phyloP scores from a whole-genome alignment of 2,888 invertebrate genomes.

The Patella ulyssiponensis region DNA sequence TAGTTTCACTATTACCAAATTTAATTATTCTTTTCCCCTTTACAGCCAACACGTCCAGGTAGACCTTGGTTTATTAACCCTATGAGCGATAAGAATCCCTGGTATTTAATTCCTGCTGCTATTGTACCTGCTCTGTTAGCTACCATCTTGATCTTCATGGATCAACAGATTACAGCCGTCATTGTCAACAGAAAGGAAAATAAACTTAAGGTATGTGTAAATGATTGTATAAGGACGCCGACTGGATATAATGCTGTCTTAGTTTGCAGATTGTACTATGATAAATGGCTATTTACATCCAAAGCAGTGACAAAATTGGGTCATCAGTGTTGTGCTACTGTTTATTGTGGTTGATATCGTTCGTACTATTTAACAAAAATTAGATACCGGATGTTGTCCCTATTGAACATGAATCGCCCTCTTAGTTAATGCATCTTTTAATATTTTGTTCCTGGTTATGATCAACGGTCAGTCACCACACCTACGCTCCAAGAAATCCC shows the following conservation, averaged over 20 bases:
- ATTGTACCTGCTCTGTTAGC: slow-evolving; percentile 91
- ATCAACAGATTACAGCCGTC: slow-evolving; percentile 98
- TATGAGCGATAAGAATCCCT: slow-evolving; percentile 74
- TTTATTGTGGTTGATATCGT: too few species aligned
- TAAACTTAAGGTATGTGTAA: slow-evolving; percentile 82
- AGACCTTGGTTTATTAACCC: slow-evolving; percentile 66
- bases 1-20: too few species aligned
- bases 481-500: too few species aligned
- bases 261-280: too few species aligned
- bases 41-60: slow-evolving; percentile 57
- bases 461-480: too few species aligned
- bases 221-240: too few species aligned
- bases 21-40: neutral
- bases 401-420: too few species aligned
- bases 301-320: neutral
- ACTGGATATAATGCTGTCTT: neutral
- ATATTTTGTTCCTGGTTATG: too few species aligned
- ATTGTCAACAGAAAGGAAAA: slow-evolving; percentile 98
- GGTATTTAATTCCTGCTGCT: slow-evolving; percentile 88
- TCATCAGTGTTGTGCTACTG: too few species aligned
- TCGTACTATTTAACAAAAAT: too few species aligned
- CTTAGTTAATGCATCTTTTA: too few species aligned
- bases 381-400: too few species aligned
- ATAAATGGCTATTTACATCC: neutral
- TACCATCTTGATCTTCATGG: slow-evolving; percentile 99